Conservation (phyloP, 2,113 vertebrate genomes). For the Mirza zaza region DNA sequence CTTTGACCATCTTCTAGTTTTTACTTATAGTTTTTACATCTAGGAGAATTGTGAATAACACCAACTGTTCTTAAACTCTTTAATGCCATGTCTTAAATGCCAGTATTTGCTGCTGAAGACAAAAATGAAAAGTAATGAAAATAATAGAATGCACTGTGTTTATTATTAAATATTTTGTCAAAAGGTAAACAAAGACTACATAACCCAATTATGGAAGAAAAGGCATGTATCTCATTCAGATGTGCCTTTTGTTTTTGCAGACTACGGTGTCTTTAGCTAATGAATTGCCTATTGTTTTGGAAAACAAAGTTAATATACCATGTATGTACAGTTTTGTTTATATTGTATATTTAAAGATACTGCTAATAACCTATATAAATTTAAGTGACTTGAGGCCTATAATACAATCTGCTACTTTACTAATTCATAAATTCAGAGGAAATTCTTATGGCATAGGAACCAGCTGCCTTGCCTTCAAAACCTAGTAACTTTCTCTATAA, state of each 20-base stretch:
- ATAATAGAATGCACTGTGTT: conserved; percentile 77
- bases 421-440: conserved; percentile 73
- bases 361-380: conserved; percentile 92
- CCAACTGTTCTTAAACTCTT: conserved; percentile 70
- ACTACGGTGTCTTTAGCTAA: conserved; percentile 89
- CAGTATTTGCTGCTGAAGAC: conserved; percentile 86
- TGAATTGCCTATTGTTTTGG: conserved; percentile 90
- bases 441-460: conserved; percentile 83
- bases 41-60: conserved; percentile 69
- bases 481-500: conserved; percentile 78
- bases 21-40: conserved; percentile 52
- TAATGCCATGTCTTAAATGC: conserved; percentile 83
- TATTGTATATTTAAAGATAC: conserved; percentile 92
- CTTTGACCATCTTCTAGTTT: conserved; percentile 69
- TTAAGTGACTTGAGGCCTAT: conserved; percentile 86
- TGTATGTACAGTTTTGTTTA: conserved; percentile 94
- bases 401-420: conserved; percentile 85
- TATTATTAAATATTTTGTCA: conserved; percentile 64
- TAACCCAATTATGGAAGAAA: conserved; percentile 37
- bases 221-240: conserved; percentile 89
- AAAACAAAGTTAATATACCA: conserved; percentile 90
- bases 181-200: conserved; percentile 70
- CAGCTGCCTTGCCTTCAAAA: conserved; percentile 83
- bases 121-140: conserved; percentile 68
- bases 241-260: conserved; percentile 94